A percentile compares a stretch with the other conserved stretches of the same genome.
phyloP scores from a whole-genome alignment of 2,113 vertebrate genomes.

The Dasyornis broadbenti region DNA sequence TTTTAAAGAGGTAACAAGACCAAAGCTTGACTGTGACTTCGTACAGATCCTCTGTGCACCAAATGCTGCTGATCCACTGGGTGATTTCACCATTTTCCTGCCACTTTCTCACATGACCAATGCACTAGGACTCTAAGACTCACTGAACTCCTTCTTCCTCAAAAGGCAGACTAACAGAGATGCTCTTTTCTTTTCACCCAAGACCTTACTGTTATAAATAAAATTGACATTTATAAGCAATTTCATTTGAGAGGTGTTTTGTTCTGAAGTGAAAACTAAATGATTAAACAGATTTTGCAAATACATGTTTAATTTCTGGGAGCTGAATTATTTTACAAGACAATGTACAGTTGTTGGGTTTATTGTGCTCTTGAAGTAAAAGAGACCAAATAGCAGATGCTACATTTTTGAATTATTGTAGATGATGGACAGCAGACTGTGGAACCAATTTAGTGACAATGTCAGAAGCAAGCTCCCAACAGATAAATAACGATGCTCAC shows the following conservation, averaged over 20 bases:
- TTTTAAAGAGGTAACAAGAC: neutral
- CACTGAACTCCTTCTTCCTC: neutral
- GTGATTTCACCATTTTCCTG: neutral
- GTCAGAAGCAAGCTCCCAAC: neutral
- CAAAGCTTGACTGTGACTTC: neutral
- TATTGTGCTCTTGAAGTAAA: neutral
- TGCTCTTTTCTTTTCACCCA: neutral
- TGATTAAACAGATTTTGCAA: neutral
- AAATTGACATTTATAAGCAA: neutral
- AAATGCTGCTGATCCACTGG: neutral
- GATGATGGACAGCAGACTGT: neutral
- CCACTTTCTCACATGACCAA: neutral
- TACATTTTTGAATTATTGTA: neutral
- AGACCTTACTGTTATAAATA: neutral
- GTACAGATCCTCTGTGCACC: no score
- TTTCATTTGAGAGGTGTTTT: neutral
- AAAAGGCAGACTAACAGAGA: neutral
- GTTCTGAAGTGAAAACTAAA: neutral
- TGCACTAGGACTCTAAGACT: neutral
- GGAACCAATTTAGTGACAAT: neutral
- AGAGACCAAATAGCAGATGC: neutral
- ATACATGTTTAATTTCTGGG: neutral
- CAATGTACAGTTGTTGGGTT: neutral
- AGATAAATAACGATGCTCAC: neutral
- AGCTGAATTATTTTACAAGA: neutral